These are phyloP conservation scores for Pseudococcus longispinus DNA, from an alignment of 2,888 invertebrate genomes.

Conservation along the genomic window DNA sequence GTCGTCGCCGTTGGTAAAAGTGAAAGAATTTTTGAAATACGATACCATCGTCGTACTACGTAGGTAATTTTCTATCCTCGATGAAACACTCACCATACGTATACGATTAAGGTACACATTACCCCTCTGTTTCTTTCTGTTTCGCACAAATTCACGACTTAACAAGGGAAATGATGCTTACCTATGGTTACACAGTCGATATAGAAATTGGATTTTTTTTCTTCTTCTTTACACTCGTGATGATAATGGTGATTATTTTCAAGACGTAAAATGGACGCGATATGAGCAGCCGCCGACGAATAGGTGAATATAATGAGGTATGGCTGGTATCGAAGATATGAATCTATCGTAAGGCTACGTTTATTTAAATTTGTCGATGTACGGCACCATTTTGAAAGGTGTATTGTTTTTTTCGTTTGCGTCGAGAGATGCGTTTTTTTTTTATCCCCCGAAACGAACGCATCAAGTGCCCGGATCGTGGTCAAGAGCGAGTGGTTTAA, in stretches of 20 bases:
- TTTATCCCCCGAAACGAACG: neutral
- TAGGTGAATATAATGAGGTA: slow-evolving; percentile 24
- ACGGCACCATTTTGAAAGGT: slow-evolving; percentile 1
- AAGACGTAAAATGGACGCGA: slow-evolving; percentile 16
- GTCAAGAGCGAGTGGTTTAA: slow-evolving; percentile 16
- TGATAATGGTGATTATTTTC: neutral
- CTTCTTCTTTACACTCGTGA: neutral
- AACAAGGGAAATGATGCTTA: neutral
- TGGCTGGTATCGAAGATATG: neutral
- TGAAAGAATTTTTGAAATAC: neutral
- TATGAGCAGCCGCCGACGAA: slow-evolving; percentile 1
- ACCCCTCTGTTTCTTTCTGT: too few species aligned
- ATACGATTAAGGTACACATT: neutral
- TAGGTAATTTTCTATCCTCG: neutral
- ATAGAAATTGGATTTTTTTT: neutral
- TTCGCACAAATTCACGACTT: neutral
- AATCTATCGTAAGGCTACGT: neutral
- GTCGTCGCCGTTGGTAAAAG: neutral
- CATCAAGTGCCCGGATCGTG: neutral
- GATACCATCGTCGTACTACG: neutral
- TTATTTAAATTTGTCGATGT: slow-evolving; percentile 17
- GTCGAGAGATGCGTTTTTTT: slow-evolving; percentile 6
- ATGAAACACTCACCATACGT: neutral
- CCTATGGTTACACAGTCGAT: too few species aligned
- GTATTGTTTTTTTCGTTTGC: neutral